Evolutionary conservation across 2,888 invertebrate species (phyloP).

Genomic region (Liposcelis brunnea): DNA sequence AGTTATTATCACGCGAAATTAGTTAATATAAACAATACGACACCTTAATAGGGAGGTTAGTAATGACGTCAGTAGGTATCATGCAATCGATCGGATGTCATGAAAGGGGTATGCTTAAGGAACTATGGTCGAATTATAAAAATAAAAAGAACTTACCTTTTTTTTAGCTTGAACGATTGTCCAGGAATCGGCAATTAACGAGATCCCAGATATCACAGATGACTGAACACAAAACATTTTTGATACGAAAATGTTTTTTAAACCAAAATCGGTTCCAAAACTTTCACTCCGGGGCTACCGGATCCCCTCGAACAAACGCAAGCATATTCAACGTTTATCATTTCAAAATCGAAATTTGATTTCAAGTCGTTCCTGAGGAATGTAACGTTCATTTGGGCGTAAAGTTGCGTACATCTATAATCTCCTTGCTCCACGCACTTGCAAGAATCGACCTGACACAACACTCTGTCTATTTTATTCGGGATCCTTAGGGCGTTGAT

Average conservation of each 20-base stretch:
- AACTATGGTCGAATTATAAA: too few species aligned
- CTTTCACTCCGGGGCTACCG: neutral
- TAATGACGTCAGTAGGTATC: too few species aligned
- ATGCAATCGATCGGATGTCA: too few species aligned
- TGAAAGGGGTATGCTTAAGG: too few species aligned
- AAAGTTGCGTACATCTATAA: constrained; percentile 13
- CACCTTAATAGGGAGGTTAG: too few species aligned
- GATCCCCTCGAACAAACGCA: neutral
- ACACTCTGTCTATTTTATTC: constrained; percentile 1
- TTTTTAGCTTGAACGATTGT: too few species aligned
- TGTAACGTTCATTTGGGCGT: constrained; percentile 12
- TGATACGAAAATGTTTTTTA: neutral
- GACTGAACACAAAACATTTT: too few species aligned
- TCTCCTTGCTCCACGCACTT: constrained; percentile 11
- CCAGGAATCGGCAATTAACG: too few species aligned
- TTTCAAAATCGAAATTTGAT: constrained; percentile 1
- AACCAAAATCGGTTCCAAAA: neutral
- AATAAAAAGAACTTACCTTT: too few species aligned
- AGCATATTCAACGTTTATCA: neutral
- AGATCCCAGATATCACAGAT: too few species aligned
- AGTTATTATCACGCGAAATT: too few species aligned
- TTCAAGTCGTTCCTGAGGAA: constrained; percentile 7
- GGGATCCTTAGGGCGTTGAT: neutral
- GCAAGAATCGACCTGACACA: constrained; percentile 7
- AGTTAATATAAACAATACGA: too few species aligned